Evolutionary conservation across 2,113 vertebrate genomes (phyloP), one percentile per base, ranked within the genome.

Genomic region (Ibidorhyncha struthersii): DNA sequence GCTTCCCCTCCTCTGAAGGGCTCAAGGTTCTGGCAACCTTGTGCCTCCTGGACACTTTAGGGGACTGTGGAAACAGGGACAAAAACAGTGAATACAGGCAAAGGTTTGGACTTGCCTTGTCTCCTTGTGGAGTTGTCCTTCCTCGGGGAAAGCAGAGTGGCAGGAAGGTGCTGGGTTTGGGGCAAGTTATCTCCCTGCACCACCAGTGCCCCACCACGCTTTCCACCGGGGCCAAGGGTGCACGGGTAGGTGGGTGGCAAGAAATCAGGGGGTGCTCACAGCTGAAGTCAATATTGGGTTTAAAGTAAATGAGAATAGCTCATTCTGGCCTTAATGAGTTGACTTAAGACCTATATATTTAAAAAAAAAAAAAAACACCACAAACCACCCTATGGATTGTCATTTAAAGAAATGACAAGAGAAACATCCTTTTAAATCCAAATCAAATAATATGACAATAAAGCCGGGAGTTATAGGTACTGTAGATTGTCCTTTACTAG

Each of bases 401-500:
- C 94, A 96, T 96, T 97, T 96, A 95, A 95, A 97, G 71, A 96
- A 93, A 95, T 96, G 38, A 95, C 86, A 65, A 94, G 97, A 96
- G 86, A 97, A 89, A 89, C 47, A 95, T 95, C 62, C 70, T 96
- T 97, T 98, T 93, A 97, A 97, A 97, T 95, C 82, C 96, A 96
- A 97, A 82, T 97, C 96, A 96, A 96, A 96, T 97, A 97, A 96
- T 90, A 96, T 97, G 96, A 96, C 95, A 97, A 89, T 79, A 90
- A 94, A 95, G 36, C 36, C 91, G 93, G 71, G 91, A 94, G 95
- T 97, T 96, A 97, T 86, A 98, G 96, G 94, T 97, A 82, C 81
- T 86, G 92, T 40, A 96, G 96, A 97, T 89, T 97, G 95, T 98
- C 97, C 93, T 93, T 98, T 97, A 97, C 96, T 95, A 97, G 95